Percentiles rank a stretch among this genome's conserved stretches.
These are phyloP conservation scores for Leistus spinibarbis DNA, from an alignment of 2,888 invertebrate genomes.

Conservation along the genomic window DNA sequence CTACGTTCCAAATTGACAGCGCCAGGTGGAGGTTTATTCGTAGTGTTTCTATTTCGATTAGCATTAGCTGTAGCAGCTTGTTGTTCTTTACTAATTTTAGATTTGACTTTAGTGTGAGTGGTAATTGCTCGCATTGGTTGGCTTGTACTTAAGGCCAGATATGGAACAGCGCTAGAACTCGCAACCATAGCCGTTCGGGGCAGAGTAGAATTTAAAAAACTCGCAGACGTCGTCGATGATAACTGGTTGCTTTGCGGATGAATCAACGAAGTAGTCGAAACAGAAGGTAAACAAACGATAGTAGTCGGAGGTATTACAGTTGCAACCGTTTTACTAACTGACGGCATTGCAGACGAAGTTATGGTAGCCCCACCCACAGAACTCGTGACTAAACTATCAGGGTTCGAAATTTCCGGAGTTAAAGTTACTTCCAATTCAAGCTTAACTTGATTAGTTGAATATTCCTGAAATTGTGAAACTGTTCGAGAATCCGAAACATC, in stretches of 20 bases:
- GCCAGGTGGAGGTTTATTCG: constrained; percentile 83
- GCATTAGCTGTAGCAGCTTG: constrained; percentile 37
- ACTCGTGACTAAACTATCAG: constrained; percentile 61
- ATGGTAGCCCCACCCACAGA: constrained; percentile 56
- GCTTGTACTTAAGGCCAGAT: constrained; percentile 59
- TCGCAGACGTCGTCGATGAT: constrained; percentile 26
- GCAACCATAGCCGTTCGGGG: constrained; percentile 53
- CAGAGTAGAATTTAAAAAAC: constrained; percentile 34
- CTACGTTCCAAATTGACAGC: constrained; percentile 92
- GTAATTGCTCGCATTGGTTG: constrained; percentile 60
- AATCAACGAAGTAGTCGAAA: constrained; percentile 51
- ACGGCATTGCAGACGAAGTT: constrained; percentile 49
- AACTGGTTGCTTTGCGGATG: constrained; percentile 41
- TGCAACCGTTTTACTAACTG: constrained; percentile 52
- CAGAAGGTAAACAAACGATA: constrained; percentile 60
- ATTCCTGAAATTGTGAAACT: constrained; percentile 48
- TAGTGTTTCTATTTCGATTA: constrained; percentile 61
- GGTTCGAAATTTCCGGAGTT: constrained; percentile 65
- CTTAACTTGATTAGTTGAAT: constrained; percentile 58
- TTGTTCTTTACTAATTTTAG: constrained; percentile 48
- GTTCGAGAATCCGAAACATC: constrained; percentile 52
- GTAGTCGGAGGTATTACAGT: constrained; percentile 62
- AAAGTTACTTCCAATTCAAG: constrained; percentile 66
- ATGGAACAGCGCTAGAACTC: constrained; percentile 60
- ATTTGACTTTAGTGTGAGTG: constrained; percentile 55